Evolutionary conservation across 2,888 invertebrate species (phyloP).

Genomic region (Conus canariensis): DNA sequence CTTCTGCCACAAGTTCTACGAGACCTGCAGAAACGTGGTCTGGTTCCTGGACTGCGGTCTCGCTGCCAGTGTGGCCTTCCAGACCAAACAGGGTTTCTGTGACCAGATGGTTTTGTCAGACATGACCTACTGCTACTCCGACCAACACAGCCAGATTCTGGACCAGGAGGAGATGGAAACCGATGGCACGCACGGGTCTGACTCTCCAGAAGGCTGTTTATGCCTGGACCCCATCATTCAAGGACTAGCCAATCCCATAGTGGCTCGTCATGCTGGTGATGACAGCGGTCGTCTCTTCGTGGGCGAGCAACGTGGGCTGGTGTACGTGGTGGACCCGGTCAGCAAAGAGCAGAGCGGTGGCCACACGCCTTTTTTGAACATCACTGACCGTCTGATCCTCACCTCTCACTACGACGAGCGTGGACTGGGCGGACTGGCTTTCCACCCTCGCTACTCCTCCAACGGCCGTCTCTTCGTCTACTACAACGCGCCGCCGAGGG

Average conservation of each 20-base stretch:
- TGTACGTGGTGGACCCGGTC: constrained; percentile 16
- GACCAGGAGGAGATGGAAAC: background rate
- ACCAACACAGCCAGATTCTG: constrained; percentile 51
- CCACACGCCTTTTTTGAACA: constrained; percentile 40
- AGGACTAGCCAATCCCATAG: constrained; percentile 65
- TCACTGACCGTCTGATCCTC: constrained; percentile 24
- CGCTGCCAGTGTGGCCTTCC: constrained; percentile 23
- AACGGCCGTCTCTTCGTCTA: constrained; percentile 73
- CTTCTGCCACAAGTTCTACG: constrained; percentile 66
- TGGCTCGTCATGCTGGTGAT: constrained; percentile 69
- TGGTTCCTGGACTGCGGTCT: constrained; percentile 56
- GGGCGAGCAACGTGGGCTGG: constrained; percentile 65
- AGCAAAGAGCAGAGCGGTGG: constrained; percentile 10
- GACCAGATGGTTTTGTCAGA: constrained; percentile 58
- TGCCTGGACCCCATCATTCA: constrained; percentile 66
- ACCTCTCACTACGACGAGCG: constrained; percentile 35
- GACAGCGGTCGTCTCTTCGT: constrained; percentile 70
- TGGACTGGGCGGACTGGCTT: constrained; percentile 44
- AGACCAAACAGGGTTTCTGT: constrained; percentile 61
- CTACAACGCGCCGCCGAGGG: constrained; percentile 58
- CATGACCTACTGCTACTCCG: constrained; percentile 67
- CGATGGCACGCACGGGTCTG: constrained; percentile 45
- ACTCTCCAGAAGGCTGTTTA: constrained; percentile 61
- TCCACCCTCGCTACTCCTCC: constrained; percentile 39
- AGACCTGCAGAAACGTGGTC: constrained; percentile 61